These are phyloP conservation scores for Tenebrosternarchus preto DNA, from an alignment of 2,113 vertebrate genomes.

Conservation along the genomic window DNA sequence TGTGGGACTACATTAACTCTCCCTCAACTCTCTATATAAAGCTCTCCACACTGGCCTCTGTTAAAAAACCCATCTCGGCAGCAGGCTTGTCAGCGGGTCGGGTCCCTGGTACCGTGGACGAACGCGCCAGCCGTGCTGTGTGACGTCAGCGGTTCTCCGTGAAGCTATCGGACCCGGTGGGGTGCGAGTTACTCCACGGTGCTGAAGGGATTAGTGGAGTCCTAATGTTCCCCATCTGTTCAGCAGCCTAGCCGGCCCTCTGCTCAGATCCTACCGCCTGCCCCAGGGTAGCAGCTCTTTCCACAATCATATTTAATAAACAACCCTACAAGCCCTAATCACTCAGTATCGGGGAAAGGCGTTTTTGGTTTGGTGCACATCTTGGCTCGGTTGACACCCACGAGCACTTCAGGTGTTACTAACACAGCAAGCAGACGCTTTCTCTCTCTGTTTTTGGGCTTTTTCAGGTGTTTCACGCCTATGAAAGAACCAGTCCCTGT, in stretches of 20 bases:
- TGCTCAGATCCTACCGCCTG: constrained; percentile 41
- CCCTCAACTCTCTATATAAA: constrained; percentile 12
- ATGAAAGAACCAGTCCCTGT: no score
- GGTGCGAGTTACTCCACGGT: constrained; percentile 55
- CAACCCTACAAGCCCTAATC: constrained; percentile 13
- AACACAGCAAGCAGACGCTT: no score
- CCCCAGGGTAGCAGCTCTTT: constrained; percentile 25
- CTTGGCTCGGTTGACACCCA: no score
- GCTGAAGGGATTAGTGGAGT: constrained; percentile 59
- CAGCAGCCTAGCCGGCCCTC: constrained; percentile 49
- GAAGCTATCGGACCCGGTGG: no score
- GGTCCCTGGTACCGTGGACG: not conserved
- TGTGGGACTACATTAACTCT: constrained; percentile 18
- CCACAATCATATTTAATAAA: constrained; percentile 52
- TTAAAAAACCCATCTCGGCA: not conserved
- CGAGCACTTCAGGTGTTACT: no score
- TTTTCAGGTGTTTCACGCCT: no score
- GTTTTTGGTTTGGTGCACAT: no score
- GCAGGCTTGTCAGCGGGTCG: no score
- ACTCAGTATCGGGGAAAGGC: no score
- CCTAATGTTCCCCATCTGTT: constrained; percentile 60
- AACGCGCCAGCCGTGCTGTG: constrained; percentile 1
- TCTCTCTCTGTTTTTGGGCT: no score
- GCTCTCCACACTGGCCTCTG: constrained; percentile 3
- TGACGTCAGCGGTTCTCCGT: constrained; percentile 13